A percentile compares a stretch with the other conserved stretches of the same genome.
Conservation (phyloP, 2,797 vertebrate species). For the Salmo trutta region DNA sequence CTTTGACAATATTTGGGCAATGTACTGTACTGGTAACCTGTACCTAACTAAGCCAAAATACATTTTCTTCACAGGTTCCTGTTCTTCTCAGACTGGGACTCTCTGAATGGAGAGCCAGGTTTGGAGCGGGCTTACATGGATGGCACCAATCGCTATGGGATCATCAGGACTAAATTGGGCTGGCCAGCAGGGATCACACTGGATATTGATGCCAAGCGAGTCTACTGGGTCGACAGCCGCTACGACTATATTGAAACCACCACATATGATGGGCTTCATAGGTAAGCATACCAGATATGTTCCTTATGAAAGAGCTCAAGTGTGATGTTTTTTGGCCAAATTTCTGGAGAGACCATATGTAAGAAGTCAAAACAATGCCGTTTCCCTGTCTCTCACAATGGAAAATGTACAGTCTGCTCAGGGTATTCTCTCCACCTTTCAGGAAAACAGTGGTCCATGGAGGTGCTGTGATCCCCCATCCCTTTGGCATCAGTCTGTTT, state of each 20-base stretch:
- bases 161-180: constrained; percentile 91
- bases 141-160: constrained; percentile 90
- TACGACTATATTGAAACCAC: constrained; percentile 97
- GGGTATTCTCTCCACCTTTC: constrained; percentile 1
- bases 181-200: constrained; percentile 95
- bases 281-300: constrained; percentile 69
- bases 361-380: too few relatives aligned
- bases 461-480: constrained; percentile 87
- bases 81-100: constrained; percentile 98
- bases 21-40: too few relatives aligned
- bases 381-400: too few relatives aligned
- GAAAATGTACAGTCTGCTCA: too few relatives aligned
- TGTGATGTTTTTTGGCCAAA: background rate
- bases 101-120: constrained; percentile 87
- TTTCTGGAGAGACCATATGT: background rate
- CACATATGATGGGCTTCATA: constrained; percentile 93
- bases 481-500: constrained; percentile 92
- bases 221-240: constrained; percentile 97
- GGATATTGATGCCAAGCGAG: constrained; percentile 87
- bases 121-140: constrained; percentile 98
- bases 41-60: background rate
- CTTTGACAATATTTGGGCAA: too few relatives aligned
- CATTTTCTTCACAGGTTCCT: constrained; percentile 80
- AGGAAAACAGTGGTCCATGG: constrained; percentile 94
- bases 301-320: background rate